Evolutionary conservation across 2,113 vertebrate genomes (phyloP).

Genomic region (Chloropsis cyanopogon): DNA sequence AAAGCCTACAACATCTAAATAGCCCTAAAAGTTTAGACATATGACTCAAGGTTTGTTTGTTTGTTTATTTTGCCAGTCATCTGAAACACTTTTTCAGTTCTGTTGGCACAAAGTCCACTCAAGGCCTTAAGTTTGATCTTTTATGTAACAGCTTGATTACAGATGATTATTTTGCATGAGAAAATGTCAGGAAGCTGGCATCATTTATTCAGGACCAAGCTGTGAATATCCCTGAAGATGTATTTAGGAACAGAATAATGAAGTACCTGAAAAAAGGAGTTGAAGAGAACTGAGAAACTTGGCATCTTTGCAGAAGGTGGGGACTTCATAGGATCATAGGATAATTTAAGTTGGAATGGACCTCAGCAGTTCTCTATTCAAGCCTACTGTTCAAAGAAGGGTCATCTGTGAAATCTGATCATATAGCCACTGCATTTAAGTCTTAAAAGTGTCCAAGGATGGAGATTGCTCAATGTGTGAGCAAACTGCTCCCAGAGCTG

Average conservation of each 20-base stretch:
- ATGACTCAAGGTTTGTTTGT: neutral
- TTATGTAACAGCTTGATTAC: neutral
- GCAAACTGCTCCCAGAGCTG: neutral
- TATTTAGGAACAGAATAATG: neutral
- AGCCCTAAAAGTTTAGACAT: neutral
- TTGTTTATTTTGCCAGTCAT: neutral
- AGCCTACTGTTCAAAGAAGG: neutral
- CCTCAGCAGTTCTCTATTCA: neutral
- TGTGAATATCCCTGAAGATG: neutral
- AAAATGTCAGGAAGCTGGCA: neutral
- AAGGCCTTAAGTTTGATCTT: neutral
- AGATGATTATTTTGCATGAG: neutral
- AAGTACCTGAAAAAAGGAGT: neutral
- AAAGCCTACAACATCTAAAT: neutral
- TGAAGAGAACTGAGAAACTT: neutral
- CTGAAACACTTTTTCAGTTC: neutral
- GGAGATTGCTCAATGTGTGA: neutral
- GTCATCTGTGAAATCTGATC: neutral
- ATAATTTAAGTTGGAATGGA: neutral
- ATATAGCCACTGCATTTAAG: neutral
- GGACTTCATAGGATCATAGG: neutral
- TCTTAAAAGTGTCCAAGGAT: neutral
- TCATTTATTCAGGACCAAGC: neutral
- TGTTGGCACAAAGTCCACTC: neutral
- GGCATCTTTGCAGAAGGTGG: neutral